Conservation (phyloP, 2,797 vertebrate genomes). For the Coregonus ussuriensis region DNA sequence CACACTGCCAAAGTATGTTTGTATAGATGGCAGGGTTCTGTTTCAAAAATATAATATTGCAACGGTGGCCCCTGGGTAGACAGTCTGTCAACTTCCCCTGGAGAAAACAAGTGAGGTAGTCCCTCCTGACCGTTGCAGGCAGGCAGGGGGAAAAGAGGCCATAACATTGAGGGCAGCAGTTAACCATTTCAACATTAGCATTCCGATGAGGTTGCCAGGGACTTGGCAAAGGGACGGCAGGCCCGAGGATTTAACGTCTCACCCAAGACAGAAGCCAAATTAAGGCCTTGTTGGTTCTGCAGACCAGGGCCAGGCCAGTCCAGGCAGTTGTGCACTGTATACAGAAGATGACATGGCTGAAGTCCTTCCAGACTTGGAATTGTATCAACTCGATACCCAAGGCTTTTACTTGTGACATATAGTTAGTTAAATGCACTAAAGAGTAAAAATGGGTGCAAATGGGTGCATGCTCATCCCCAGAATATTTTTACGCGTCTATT, state of each 20-base stretch:
- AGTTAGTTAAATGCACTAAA: too few relatives aligned
- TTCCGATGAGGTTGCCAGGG: constrained; percentile 62
- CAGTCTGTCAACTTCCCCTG: constrained; percentile 55
- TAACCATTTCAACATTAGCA: constrained; percentile 70
- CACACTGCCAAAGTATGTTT: constrained; percentile 38
- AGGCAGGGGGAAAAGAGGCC: constrained; percentile 47
- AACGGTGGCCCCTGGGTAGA: constrained; percentile 49
- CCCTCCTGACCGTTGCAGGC: constrained; percentile 20
- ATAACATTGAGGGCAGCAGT: constrained; percentile 61
- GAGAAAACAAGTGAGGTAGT: constrained; percentile 60
- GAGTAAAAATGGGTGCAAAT: too few relatives aligned
- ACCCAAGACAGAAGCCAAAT: constrained; percentile 36
- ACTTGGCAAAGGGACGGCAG: constrained; percentile 36
- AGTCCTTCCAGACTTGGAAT: neutral
- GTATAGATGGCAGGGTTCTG: constrained; percentile 36
- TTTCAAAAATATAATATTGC: constrained; percentile 55
- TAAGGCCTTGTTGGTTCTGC: constrained; percentile 47
- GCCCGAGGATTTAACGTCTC: constrained; percentile 49
- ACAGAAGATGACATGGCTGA: constrained; percentile 15
- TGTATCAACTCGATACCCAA: too few relatives aligned
- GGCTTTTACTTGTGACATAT: too few relatives aligned
- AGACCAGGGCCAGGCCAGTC: constrained; percentile 31
- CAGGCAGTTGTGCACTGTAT: constrained; percentile 15
- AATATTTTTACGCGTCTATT: too few relatives aligned
- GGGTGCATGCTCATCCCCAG: too few relatives aligned